Evolutionary conservation across 1,140 invertebrate genomes (phyloP).

Genomic region (Drosophila oshimai): DNA sequence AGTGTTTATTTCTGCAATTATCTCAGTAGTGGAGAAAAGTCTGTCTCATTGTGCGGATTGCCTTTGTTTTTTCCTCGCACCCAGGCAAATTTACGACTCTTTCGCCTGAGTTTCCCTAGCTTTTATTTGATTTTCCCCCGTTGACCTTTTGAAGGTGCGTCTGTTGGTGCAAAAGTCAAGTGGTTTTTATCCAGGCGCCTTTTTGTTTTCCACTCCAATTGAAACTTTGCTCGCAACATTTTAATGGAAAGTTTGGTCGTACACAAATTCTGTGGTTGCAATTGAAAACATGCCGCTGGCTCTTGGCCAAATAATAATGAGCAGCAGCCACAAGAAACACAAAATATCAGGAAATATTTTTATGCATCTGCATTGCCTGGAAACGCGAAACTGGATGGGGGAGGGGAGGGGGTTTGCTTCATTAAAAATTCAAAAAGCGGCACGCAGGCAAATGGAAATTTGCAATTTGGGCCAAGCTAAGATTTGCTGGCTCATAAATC

Average conservation of each 20-base stretch:
- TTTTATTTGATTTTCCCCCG: conserved; percentile 25
- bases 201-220: conserved; percentile 52
- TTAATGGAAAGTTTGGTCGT: conserved; percentile 58
- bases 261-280: conserved; percentile 21
- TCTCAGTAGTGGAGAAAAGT: conserved; percentile 4
- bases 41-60: conserved; percentile 14
- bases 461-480: conserved; percentile 65
- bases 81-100: conserved; percentile 31
- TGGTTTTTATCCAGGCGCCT: conserved; percentile 7
- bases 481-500: conserved; percentile 58
- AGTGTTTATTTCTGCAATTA: conserved; percentile 48
- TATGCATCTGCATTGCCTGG: conserved; percentile 33
- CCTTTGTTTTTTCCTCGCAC: conserved; percentile 16
- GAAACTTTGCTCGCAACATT: conserved; percentile 32
- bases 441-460: conserved; percentile 57
- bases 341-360: conserved; percentile 56
- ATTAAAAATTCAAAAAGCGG: conserved; percentile 63
- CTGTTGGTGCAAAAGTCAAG: conserved; percentile 53
- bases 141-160: conserved; percentile 53
- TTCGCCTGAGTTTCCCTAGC: conserved; percentile 1
- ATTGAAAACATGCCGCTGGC: conserved; percentile 45
- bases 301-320: conserved; percentile 48
- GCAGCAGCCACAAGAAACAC: conserved; percentile 11
- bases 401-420: not conserved
- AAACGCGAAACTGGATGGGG: not conserved